A percentile compares a stretch with the other conserved stretches of the same genome.
Evolutionary conservation across 2,888 invertebrate genomes (phyloP).

Genomic region (Cetonia aurata): DNA sequence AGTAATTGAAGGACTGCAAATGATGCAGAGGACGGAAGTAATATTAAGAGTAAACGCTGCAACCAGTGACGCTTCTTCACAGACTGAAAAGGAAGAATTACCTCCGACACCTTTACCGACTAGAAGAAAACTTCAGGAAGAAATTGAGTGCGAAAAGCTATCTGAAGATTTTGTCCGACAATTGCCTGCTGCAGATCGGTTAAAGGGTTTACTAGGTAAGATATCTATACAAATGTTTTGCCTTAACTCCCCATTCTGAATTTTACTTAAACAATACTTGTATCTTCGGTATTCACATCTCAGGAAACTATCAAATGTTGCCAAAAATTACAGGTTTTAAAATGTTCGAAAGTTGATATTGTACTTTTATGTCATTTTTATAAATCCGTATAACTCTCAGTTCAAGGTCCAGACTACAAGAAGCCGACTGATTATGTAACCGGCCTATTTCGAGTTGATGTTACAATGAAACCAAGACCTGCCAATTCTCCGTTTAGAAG

Average conservation of each 20-base stretch:
- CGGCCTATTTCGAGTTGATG: constrained; percentile 74
- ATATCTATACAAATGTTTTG: constrained; percentile 25
- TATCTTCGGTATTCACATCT: neutral
- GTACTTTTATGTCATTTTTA: neutral
- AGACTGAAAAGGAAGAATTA: constrained; percentile 65
- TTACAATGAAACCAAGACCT: constrained; percentile 68
- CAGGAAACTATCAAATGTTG: too few species aligned
- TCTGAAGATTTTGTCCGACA: constrained; percentile 75
- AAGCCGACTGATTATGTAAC: constrained; percentile 78
- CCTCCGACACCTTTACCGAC: constrained; percentile 67
- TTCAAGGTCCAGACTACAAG: constrained; percentile 76
- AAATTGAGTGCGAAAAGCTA: constrained; percentile 83
- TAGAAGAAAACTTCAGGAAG: constrained; percentile 77
- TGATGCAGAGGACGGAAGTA: constrained; percentile 75
- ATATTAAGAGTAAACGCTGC: constrained; percentile 73
- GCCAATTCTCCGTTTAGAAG: constrained; percentile 65
- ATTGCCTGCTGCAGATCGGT: constrained; percentile 74
- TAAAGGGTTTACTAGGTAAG: constrained; percentile 75
- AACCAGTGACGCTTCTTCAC: constrained; percentile 72
- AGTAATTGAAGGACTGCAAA: constrained; percentile 69
- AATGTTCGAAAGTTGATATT: too few species aligned
- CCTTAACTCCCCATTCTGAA: constrained; percentile 8
- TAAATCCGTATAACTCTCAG: constrained; percentile 62
- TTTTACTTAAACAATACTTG: too few species aligned
- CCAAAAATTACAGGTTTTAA: too few species aligned